Conservation (phyloP, 2,113 vertebrate genomes). For the Harpagus bidentatus region DNA sequence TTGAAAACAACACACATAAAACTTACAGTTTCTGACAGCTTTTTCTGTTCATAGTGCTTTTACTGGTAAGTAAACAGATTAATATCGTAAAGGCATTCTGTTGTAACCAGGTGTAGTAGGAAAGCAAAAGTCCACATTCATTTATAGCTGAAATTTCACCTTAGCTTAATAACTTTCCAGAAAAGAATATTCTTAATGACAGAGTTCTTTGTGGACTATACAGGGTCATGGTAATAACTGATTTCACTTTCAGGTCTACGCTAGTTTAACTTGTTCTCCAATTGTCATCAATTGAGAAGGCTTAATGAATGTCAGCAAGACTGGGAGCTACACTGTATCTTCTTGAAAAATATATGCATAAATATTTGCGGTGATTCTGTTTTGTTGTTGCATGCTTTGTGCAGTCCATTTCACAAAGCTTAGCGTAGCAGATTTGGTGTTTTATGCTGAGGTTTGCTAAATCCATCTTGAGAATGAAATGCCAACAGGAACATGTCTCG, state of each 20-base stretch:
- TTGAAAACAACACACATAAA: background rate
- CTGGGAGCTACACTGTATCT: background rate
- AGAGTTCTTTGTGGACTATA: background rate
- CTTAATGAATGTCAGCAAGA: background rate
- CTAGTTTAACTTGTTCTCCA: background rate
- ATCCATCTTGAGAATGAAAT: background rate
- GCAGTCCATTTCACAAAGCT: background rate
- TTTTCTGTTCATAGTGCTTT: background rate
- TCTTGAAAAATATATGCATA: background rate
- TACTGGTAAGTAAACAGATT: background rate
- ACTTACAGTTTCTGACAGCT: background rate
- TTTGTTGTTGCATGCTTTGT: background rate
- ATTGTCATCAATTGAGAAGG: fast-evolving
- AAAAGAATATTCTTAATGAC: background rate
- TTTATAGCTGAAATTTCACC: background rate
- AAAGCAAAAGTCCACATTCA: background rate
- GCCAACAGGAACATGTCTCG: background rate
- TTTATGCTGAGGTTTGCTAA: background rate
- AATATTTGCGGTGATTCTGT: background rate
- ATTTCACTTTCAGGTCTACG: background rate
- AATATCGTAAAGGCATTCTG: background rate
- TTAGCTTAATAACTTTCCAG: background rate
- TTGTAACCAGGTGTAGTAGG: background rate
- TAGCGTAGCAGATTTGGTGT: background rate
- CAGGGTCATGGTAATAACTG: background rate